Evolutionary conservation across 1,140 invertebrate genomes (phyloP).

Genomic region (Probaryconus sp.): DNA sequence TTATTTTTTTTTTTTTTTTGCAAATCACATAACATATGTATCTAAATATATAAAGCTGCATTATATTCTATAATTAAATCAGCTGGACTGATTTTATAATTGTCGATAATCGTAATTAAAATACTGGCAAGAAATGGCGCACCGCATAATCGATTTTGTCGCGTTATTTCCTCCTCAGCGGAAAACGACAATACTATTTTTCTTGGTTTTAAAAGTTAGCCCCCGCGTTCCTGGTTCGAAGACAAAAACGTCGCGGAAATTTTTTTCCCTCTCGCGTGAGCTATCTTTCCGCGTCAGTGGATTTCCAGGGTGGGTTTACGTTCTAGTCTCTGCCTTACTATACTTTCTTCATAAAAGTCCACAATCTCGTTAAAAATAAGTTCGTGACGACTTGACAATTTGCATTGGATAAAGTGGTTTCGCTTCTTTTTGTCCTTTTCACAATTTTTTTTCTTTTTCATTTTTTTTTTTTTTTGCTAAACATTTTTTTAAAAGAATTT

Average conservation of each 20-base stretch:
- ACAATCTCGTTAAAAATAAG: slow-evolving; percentile 47
- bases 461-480: slow-evolving; percentile 4
- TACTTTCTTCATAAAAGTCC: slow-evolving; percentile 36
- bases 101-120: slow-evolving; percentile 4
- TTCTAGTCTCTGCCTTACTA: slow-evolving; percentile 20
- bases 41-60: too few species aligned
- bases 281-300: slow-evolving; percentile 37
- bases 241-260: slow-evolving; percentile 32
- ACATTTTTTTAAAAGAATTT: too few species aligned
- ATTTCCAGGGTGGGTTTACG: slow-evolving; percentile 33
- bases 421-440: slow-evolving; percentile 4
- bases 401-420: slow-evolving; percentile 36
- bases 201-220: slow-evolving; percentile 38
- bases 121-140: not conserved
- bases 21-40: too few species aligned
- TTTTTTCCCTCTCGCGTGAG: slow-evolving; percentile 32
- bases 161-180: slow-evolving; percentile 21
- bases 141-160: slow-evolving; percentile 21
- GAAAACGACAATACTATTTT: slow-evolving; percentile 44
- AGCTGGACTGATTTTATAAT: too few species aligned
- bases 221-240: slow-evolving; percentile 20
- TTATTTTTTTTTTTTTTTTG: too few species aligned
- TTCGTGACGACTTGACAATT: slow-evolving; percentile 34
- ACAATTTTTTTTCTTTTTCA: too few species aligned
- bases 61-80: too few species aligned